These are phyloP conservation scores for Hyles lineata DNA, from an alignment of 2,888 invertebrate species.

Conservation along the genomic window DNA sequence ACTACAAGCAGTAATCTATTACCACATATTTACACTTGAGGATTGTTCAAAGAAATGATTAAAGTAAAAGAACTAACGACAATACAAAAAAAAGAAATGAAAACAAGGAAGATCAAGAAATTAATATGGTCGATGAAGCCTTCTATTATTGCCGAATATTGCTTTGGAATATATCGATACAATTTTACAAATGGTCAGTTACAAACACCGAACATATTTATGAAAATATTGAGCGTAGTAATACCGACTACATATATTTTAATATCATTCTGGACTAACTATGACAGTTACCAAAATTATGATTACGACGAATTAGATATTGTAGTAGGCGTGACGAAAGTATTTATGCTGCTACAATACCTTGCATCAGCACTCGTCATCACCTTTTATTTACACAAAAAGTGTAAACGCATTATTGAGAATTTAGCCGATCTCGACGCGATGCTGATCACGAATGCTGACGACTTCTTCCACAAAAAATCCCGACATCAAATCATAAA, in stretches of 20 bases:
- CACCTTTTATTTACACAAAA: constrained; percentile 47
- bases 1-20: no score
- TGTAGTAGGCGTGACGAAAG: constrained; percentile 48
- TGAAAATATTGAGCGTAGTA: constrained; percentile 49
- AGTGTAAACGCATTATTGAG: constrained; percentile 50
- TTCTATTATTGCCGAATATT: constrained; percentile 48
- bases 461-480: constrained; percentile 50
- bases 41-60: not conserved
- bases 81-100: constrained; percentile 31
- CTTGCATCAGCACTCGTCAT: constrained; percentile 47
- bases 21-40: no score
- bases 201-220: constrained; percentile 41
- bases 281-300: constrained; percentile 37
- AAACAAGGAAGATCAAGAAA: constrained; percentile 39
- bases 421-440: constrained; percentile 52
- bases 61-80: constrained; percentile 31
- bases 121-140: constrained; percentile 49
- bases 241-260: constrained; percentile 36
- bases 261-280: constrained; percentile 33
- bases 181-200: constrained; percentile 43
- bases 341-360: constrained; percentile 54
- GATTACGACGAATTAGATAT: constrained; percentile 40
- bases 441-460: constrained; percentile 46
- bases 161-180: constrained; percentile 59
- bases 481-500: constrained; percentile 41